Evolutionary conservation across 2,888 invertebrate species (phyloP).

Genomic region (Eustalomyia histrio): DNA sequence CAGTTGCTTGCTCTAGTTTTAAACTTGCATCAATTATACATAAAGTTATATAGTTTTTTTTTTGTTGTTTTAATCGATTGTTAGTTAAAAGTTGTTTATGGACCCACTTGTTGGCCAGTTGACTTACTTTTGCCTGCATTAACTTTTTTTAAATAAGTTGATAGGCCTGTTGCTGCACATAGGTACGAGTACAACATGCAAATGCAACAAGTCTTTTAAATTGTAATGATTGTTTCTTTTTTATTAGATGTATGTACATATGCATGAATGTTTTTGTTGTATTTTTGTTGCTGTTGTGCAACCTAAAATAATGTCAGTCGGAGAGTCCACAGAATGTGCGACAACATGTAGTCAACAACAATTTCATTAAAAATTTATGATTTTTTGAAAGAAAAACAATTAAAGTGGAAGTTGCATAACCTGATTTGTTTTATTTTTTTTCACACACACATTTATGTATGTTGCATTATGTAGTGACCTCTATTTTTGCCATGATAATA

Average conservation of each 20-base stretch:
- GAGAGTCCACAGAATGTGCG: constrained; percentile 12
- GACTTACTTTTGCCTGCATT: constrained; percentile 37
- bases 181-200: neutral
- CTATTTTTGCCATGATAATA: constrained; percentile 32
- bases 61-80: constrained; percentile 5
- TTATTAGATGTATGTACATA: neutral
- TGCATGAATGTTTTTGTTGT: neutral
- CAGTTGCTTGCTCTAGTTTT: constrained; percentile 55
- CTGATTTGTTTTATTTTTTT: constrained; percentile 32
- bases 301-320: constrained; percentile 14
- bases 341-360: constrained; percentile 22
- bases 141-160: constrained; percentile 1
- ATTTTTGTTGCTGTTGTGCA: constrained; percentile 23
- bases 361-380: constrained; percentile 29
- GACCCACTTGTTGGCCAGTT: constrained; percentile 37
- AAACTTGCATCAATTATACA: constrained; percentile 22
- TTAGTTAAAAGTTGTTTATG: neutral
- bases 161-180: constrained; percentile 16
- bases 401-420: constrained; percentile 36
- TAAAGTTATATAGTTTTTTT: neutral
- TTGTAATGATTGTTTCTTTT: constrained; percentile 16
- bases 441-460: neutral
- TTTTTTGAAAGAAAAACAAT: neutral
- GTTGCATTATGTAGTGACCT: constrained; percentile 24
- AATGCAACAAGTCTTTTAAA: constrained; percentile 31